Evolutionary conservation across 2,797 vertebrate species (phyloP), one percentile per base, ranked within the genome.

Genomic region (Furcifer pardalis): DNA sequence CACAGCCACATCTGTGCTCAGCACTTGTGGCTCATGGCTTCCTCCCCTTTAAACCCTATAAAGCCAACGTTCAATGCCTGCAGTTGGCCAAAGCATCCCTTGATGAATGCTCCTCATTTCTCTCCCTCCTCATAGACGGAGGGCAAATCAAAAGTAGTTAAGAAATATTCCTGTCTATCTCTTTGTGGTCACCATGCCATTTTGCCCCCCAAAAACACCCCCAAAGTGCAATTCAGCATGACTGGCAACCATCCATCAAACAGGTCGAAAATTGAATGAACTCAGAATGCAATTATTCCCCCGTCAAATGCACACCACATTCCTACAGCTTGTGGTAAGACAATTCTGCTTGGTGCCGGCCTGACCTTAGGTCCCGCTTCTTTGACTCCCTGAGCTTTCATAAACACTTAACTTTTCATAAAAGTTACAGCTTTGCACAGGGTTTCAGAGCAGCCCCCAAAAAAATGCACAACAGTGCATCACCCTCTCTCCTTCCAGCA

Each of bases 361-460:
- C 42, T 84, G 81, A 88, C 77, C 84, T 90, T 71, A n/a, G 7
- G 83, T 80, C 75, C 87, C 84, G 83, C 72, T 79, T 88, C 83
- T 89, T 87, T 69, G 79, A 2, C 89, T 95, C 94, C 92, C 94
- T n/a, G 27, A 79, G 93, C 93, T 90, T 95, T 94, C 94, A 93
- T 95, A 96, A 96, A 96, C 94, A 94, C 94, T 92, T 92, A 80
- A 84, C 86, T 83, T 95, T 95, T 94, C 91, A 93, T 93, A 93
- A 90, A 94, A 93, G 93, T 94, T 94, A 87, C 90, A 91, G 90
- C 94, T 96, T 93, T 92, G 91, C 94, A 94, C 81, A 2, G 89
- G 90, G 93, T 92, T 92, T 90, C 87, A 84, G 86, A 93, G 89
- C 91, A 94, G 91, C 87, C 87, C n/a, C 4, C 68, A 88, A 88